Percentiles rank a stretch among this genome's conserved stretches.
Conservation (phyloP, 2,888 invertebrate genomes). For the Cheilosia grossa region DNA sequence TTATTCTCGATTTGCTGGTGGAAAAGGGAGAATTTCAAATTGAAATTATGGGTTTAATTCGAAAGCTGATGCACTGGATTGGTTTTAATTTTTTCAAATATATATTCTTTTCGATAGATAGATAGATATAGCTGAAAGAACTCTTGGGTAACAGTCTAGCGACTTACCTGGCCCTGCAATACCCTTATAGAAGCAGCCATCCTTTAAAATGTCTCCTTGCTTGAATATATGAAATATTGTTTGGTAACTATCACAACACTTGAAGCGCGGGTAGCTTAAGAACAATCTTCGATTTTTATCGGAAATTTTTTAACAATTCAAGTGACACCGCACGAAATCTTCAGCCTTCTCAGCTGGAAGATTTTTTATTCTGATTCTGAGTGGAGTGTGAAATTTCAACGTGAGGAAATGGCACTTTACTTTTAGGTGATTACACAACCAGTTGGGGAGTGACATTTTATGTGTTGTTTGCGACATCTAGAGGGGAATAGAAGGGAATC, state of each 20-base stretch:
- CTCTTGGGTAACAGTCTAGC: constrained; percentile 76
- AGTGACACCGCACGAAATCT: constrained; percentile 78
- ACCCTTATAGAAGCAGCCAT: constrained; percentile 81
- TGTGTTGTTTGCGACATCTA: constrained; percentile 9
- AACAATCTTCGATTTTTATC: constrained; percentile 22
- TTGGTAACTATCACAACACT: constrained; percentile 70
- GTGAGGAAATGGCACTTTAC: constrained; percentile 25
- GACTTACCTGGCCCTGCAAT: constrained; percentile 81
- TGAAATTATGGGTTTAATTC: background rate
- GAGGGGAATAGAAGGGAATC: background rate
- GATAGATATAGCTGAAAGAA: no score
- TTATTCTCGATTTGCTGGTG: background rate
- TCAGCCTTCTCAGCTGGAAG: constrained; percentile 84
- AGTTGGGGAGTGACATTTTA: constrained; percentile 40
- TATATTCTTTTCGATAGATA: background rate
- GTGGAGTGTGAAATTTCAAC: constrained; percentile 51
- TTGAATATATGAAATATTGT: constrained; percentile 50
- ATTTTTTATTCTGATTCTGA: constrained; percentile 79
- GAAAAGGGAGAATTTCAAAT: background rate
- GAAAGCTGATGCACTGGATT: background rate
- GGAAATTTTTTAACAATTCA: constrained; percentile 36
- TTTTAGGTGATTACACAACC: constrained; percentile 57
- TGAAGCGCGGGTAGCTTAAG: constrained; percentile 8
- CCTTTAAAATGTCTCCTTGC: constrained; percentile 59
- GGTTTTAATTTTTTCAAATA: background rate